Evolutionary conservation across 2,797 vertebrate species (phyloP).

Genomic region (Otus scops): DNA sequence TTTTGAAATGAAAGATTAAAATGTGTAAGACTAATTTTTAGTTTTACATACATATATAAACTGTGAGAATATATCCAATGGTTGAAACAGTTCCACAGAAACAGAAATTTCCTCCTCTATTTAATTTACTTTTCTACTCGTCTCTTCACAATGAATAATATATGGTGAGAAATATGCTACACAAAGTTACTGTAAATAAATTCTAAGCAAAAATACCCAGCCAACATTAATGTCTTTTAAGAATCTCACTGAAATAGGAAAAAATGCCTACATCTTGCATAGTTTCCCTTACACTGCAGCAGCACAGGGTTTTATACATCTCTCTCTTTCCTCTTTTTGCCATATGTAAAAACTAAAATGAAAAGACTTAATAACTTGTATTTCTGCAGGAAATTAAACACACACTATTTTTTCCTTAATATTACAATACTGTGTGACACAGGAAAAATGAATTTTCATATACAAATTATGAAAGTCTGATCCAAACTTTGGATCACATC

Average conservation of each 20-base stretch:
- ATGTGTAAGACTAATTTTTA: neutral
- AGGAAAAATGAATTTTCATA: neutral
- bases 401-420: neutral
- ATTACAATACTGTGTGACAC: neutral
- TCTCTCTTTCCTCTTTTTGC: neutral
- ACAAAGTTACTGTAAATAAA: neutral
- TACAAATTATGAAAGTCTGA: neutral
- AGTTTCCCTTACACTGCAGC: neutral
- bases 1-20: neutral
- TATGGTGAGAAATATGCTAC: neutral
- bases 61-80: neutral
- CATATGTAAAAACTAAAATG: neutral
- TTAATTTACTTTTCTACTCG: neutral
- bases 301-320: neutral
- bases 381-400: neutral
- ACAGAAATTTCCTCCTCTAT: neutral
- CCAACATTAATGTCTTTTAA: neutral
- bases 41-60: neutral
- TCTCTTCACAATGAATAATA: neutral
- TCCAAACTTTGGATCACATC: neutral
- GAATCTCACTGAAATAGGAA: neutral
- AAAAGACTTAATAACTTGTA: neutral
- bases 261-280: neutral
- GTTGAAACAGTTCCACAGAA: neutral
- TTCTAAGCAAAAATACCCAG: neutral